Percentiles rank a stretch among this genome's conserved stretches.
These are phyloP conservation scores for Pitangus sulphuratus DNA, from an alignment of 2,797 vertebrate species.

Conservation along the genomic window DNA sequence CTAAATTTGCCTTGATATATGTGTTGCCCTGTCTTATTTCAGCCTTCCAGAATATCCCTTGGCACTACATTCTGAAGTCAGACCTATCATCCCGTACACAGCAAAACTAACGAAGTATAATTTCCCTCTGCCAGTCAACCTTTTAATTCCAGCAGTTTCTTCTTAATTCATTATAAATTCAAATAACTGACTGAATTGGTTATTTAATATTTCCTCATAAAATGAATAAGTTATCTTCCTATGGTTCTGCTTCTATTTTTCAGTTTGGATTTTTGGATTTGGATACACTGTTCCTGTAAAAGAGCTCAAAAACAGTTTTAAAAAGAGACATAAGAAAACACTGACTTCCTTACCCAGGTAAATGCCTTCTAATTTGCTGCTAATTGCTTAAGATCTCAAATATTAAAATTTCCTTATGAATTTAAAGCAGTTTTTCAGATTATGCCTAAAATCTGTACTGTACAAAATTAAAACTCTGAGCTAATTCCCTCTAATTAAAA, in stretches of 20 bases:
- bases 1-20: slow-evolving; percentile 56
- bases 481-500: not conserved
- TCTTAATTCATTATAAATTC: not conserved
- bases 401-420: not conserved
- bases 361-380: not conserved
- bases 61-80: slow-evolving; percentile 1
- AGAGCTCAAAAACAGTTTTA: not conserved
- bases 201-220: not conserved
- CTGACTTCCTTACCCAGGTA: not conserved
- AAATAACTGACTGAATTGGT: not conserved
- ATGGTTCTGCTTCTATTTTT: not conserved
- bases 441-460: not conserved
- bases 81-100: not conserved
- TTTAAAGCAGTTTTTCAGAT: not conserved
- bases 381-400: not conserved
- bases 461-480: not conserved
- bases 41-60: not conserved
- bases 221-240: not conserved
- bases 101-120: not conserved
- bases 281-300: not conserved
- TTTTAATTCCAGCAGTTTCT: slow-evolving; percentile 7
- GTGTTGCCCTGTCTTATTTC: slow-evolving; percentile 20
- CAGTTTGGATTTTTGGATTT: not conserved
- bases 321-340: not conserved
- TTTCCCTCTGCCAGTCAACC: slow-evolving; percentile 1